These are phyloP conservation scores for Bugulina stolonifera DNA, from an alignment of 2,888 invertebrate species.

Conservation along the genomic window DNA sequence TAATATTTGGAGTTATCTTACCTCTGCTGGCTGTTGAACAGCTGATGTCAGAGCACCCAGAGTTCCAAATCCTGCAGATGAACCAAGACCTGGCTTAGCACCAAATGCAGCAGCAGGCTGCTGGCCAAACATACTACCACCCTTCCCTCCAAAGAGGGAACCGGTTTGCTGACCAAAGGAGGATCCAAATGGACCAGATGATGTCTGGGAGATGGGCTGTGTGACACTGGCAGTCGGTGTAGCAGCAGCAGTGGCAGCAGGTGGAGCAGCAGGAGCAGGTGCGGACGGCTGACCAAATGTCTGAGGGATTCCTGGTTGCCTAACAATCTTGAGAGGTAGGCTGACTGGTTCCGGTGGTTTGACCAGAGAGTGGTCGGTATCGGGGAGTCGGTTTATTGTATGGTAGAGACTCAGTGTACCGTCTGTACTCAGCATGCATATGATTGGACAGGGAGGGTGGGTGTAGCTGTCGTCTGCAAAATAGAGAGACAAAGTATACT, in stretches of 20 bases:
- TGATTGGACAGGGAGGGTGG: constrained; percentile 1
- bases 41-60: neutral
- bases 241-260: neutral
- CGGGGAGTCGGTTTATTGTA: constrained; percentile 3
- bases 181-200: neutral
- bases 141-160: neutral
- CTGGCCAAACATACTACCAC: neutral
- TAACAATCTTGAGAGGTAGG: neutral
- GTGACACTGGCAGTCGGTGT: neutral
- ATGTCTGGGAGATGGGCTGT: neutral
- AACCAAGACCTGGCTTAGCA: neutral
- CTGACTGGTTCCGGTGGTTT: neutral
- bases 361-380: neutral
- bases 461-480: neutral
- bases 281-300: neutral
- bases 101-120: neutral
- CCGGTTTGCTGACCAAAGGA: neutral
- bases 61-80: neutral
- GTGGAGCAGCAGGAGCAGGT: neutral
- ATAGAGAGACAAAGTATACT: neutral
- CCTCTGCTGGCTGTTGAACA: neutral
- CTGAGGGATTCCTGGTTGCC: neutral
- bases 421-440: constrained; percentile 17
- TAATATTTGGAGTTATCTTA: no score
- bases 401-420: constrained; percentile 3